These are phyloP conservation scores for Bombus difficillimus DNA, from an alignment of 1,140 invertebrate species.

Conservation along the genomic window DNA sequence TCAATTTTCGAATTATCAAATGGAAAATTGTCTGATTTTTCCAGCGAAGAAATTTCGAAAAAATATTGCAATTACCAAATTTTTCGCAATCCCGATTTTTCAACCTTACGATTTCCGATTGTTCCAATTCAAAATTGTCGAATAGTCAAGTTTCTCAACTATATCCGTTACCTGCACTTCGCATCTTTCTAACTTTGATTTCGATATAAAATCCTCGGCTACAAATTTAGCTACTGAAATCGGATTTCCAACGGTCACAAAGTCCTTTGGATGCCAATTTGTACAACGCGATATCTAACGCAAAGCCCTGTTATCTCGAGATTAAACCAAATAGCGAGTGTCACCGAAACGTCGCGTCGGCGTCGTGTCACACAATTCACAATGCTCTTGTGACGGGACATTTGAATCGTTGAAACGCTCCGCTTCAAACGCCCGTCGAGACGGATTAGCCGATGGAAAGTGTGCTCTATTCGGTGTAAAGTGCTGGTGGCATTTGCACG, in stretches of 20 bases:
- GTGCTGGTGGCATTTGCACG: slow-evolving; percentile 7
- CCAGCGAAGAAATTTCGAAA: too few relatives aligned
- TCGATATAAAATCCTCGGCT: background rate
- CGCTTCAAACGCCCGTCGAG: slow-evolving; percentile 27
- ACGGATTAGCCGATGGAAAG: slow-evolving; percentile 48
- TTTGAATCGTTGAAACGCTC: slow-evolving; percentile 20
- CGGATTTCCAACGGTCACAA: background rate
- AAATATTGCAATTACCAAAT: background rate
- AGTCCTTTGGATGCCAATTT: background rate
- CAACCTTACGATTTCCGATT: too few relatives aligned
- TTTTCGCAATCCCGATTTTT: background rate
- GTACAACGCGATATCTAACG: background rate
- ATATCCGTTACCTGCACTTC: too few relatives aligned
- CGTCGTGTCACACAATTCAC: background rate
- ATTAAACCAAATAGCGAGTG: background rate
- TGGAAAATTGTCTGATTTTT: too few relatives aligned
- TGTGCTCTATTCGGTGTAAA: slow-evolving; percentile 24
- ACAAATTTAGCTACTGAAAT: background rate
- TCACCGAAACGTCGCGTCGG: background rate
- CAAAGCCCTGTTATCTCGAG: background rate
- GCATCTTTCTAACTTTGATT: background rate
- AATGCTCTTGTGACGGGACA: background rate
- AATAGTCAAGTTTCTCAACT: background rate
- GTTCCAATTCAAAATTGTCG: background rate
- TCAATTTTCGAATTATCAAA: too few relatives aligned